Conservation (phyloP, 1,140 invertebrate species). For the Brachionus paranguensis region DNA sequence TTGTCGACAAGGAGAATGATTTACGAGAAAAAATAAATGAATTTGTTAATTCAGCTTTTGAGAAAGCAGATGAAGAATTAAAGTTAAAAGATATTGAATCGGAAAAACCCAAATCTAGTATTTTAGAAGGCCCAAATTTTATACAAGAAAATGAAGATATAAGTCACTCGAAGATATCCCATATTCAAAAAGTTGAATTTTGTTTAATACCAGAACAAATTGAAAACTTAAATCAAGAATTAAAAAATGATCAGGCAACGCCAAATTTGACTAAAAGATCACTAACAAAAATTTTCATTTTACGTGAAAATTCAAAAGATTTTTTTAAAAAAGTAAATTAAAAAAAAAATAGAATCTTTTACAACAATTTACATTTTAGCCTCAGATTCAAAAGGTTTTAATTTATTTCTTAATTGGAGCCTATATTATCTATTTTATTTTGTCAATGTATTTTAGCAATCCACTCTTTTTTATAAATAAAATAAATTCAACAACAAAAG, state of each 20-base stretch:
- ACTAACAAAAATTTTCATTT: neutral
- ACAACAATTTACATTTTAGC: too few species aligned
- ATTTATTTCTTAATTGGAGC: neutral
- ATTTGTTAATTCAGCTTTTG: neutral
- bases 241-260: neutral
- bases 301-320: neutral
- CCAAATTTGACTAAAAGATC: neutral
- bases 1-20: neutral
- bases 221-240: neutral
- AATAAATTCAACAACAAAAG: neutral
- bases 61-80: neutral
- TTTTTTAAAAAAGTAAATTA: neutral
- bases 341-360: too few species aligned
- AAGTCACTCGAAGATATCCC: neutral
- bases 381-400: too few species aligned
- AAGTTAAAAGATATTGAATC: neutral
- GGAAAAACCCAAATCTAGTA: neutral
- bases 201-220: neutral
- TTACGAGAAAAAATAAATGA: neutral
- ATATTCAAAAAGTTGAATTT: neutral
- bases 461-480: neutral
- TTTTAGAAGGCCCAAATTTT: neutral
- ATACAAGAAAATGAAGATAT: neutral
- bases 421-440: neutral
- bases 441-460: neutral